Conservation (phyloP, 2,888 invertebrate species). For the Pteria penguin region DNA sequence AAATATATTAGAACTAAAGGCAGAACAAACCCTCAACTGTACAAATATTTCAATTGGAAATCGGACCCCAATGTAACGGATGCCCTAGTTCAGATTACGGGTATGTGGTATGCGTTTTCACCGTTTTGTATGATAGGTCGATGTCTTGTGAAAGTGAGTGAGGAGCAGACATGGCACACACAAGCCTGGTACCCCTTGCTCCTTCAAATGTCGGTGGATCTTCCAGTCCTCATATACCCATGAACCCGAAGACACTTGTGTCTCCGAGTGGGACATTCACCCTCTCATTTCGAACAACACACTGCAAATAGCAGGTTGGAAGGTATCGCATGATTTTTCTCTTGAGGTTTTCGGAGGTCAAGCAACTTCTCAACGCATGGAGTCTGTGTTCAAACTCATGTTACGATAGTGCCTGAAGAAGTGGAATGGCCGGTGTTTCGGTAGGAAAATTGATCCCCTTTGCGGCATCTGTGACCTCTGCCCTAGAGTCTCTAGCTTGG, state of each 20-base stretch:
- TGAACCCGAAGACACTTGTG: conserved; percentile 5
- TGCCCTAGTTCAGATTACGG: too few relatives aligned
- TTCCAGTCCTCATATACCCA: conserved; percentile 28
- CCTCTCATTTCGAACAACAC: conserved; percentile 25
- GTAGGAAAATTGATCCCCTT: conserved; percentile 24
- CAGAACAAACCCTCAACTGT: too few relatives aligned
- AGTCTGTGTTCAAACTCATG: conserved; percentile 17
- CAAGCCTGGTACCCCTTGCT: conserved; percentile 36
- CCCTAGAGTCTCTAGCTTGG: conserved; percentile 27
- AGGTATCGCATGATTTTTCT: conserved; percentile 30
- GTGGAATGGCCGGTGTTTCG: conserved; percentile 22
- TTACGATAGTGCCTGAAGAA: conserved; percentile 27
- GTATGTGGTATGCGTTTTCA: too few relatives aligned
- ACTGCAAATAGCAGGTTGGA: conserved; percentile 29
- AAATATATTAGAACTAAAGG: conserved; percentile 14
- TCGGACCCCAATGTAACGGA: too few relatives aligned
- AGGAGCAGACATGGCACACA: conserved; percentile 30
- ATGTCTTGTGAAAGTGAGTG: too few relatives aligned
- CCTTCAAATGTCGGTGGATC: conserved; percentile 29
- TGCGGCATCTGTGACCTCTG: conserved; percentile 19
- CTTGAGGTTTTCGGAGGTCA: conserved; percentile 23
- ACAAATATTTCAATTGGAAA: too few relatives aligned
- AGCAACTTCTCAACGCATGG: conserved; percentile 24
- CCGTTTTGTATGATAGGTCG: too few relatives aligned
- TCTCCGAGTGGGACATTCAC: neutral